A percentile compares a stretch with the other conserved stretches of the same genome.
Conservation (phyloP, 2,113 vertebrate species). For the Python bivittatus region DNA sequence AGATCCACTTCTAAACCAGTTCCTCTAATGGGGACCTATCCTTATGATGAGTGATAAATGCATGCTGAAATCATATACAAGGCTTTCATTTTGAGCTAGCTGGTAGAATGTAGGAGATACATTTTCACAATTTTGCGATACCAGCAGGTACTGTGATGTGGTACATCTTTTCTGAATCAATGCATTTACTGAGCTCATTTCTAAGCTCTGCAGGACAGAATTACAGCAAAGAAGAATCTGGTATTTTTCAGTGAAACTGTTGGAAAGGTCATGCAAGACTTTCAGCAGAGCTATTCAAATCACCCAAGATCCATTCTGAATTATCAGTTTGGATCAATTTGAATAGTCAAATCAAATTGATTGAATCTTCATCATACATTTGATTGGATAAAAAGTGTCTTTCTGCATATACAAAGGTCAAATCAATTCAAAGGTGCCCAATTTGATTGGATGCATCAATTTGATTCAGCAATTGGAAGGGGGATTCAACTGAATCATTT, state of each 20-base stretch:
- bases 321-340: background rate
- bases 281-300: conserved; percentile 5
- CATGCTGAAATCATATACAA: background rate
- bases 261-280: conserved; percentile 38
- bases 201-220: conserved; percentile 16
- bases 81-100: conserved; percentile 31
- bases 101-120: conserved; percentile 50
- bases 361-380: background rate
- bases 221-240: conserved; percentile 21
- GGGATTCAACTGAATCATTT: background rate
- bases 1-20: background rate
- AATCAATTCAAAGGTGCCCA: background rate
- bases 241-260: background rate
- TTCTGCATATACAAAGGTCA: background rate
- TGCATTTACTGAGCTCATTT: background rate
- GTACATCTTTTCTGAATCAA: conserved; percentile 22
- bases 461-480: background rate
- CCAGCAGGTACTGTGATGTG: background rate
- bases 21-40: background rate
- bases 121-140: conserved; percentile 30
- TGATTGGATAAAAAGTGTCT: background rate
- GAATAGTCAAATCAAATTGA: background rate
- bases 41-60: conserved; percentile 29
- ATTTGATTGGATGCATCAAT: background rate
- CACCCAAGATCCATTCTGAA: background rate